Evolutionary conservation across 2,113 vertebrate species (phyloP).

Genomic region (Talpa occidentalis): DNA sequence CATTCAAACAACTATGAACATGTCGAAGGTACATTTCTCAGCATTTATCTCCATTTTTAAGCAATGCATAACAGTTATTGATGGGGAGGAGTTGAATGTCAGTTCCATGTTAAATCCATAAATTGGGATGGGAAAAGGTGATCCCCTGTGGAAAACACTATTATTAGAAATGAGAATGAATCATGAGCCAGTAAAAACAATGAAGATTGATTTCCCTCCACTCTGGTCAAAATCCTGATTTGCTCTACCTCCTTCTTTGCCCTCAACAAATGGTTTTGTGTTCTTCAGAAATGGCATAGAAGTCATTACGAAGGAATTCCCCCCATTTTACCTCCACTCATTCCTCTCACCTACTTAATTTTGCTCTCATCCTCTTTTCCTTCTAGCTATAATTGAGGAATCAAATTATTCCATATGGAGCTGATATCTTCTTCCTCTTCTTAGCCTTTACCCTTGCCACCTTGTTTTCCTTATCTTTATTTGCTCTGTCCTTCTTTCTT

Average conservation of each 20-base stretch:
- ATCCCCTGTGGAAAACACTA: background rate
- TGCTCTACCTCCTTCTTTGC: background rate
- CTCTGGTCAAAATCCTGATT: background rate
- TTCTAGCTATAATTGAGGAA: background rate
- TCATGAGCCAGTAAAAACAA: background rate
- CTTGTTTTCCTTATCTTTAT: background rate
- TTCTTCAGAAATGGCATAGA: background rate
- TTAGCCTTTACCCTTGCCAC: background rate
- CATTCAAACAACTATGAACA: background rate
- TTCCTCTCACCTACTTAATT: background rate
- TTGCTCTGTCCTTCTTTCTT: too few relatives aligned
- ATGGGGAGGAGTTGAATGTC: background rate
- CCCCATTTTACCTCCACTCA: background rate
- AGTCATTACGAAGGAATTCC: background rate
- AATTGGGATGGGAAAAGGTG: background rate
- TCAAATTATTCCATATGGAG: background rate
- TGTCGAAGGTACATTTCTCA: too few relatives aligned
- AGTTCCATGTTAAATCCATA: background rate
- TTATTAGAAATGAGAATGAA: background rate
- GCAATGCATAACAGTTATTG: background rate
- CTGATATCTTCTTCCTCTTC: background rate
- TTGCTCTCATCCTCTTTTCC: background rate
- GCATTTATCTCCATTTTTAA: too few relatives aligned
- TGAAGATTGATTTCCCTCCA: background rate
- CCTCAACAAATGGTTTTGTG: background rate